Evolutionary conservation across 2,797 vertebrate genomes (phyloP), one percentile per base, ranked within the genome.

Genomic region (Lutjanus campechanus): DNA sequence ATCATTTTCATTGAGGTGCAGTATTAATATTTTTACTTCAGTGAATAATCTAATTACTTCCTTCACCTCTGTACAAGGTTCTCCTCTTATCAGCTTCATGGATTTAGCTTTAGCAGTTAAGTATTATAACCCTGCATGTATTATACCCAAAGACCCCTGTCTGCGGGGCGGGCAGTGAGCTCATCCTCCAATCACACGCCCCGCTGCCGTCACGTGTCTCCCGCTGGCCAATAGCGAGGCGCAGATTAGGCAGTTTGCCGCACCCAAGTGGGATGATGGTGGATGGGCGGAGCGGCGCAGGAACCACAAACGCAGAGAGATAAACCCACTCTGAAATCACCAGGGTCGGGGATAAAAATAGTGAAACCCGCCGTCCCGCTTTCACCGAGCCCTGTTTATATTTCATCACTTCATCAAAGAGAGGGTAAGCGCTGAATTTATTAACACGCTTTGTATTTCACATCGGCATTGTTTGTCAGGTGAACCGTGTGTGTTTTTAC

Each of bases 201-300:
- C 0, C 1, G 4, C 0, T 20, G 2, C 1, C 13, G 11, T 84
- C 89, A 90, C 83, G 64, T 92, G 88, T 0, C 7, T 5, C 0
- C 1, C 0, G 0, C 0, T 8, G 58, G 7, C 92, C 92, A 94
- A 94, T 94, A n/a, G 77, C 0, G 9, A 69, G 25, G 12, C 50
- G 1, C 10, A 12, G 64, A 77, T 86, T 74, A 41, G 29, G 12
- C n/a, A 16, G 20, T 81, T 90, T 89, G 89, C 94, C 93, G 93
- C 93, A 94, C 93, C 93, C 91, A 82, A 80, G 75, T 70, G 46
- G 81, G 81, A 77, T 85, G 89, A 89, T 76, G 92, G 86, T 40
- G 67, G 85, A 73, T 63, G 91, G 94, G 93, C 90, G 94, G 94
- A 89, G 93, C 84, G 8, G 73, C 69, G 55, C 22, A 22, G 82